These are phyloP conservation scores for Elanoides forficatus DNA, from an alignment of 2,113 vertebrate species.

Conservation along the genomic window DNA sequence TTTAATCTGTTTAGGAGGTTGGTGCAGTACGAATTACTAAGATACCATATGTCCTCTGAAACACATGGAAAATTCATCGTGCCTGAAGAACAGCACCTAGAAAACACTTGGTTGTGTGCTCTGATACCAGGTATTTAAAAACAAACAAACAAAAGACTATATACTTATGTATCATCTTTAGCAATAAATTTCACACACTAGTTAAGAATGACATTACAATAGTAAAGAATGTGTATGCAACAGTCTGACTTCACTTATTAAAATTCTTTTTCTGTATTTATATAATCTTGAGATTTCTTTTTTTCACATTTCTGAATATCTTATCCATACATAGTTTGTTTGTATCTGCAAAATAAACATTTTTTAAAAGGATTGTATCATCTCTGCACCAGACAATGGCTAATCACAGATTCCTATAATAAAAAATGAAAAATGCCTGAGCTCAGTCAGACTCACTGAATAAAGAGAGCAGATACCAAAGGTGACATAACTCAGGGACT, in stretches of 20 bases:
- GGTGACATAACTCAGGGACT: not conserved
- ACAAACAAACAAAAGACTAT: not conserved
- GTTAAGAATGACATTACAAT: not conserved
- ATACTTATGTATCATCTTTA: not conserved
- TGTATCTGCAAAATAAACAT: not conserved
- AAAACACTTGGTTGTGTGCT: not conserved
- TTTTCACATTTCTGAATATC: not conserved
- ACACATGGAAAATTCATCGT: conserved; percentile 32
- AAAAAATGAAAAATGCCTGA: not conserved
- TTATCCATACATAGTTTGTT: not conserved
- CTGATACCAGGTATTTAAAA: not conserved
- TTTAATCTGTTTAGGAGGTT: conserved; percentile 47
- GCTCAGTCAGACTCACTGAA: not conserved
- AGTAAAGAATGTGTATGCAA: not conserved
- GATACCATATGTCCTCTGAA: conserved; percentile 43
- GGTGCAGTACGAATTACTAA: conserved; percentile 33
- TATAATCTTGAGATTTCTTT: not conserved
- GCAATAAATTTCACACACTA: not conserved
- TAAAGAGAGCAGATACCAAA: not conserved
- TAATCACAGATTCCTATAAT: not conserved
- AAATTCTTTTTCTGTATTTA: not conserved
- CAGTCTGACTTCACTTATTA: not conserved
- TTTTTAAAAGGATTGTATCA: not conserved
- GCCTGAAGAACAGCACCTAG: not conserved
- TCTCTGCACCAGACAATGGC: not conserved